Evolutionary conservation across 1,140 invertebrate genomes (phyloP).

Genomic region (Drosophila sturtevanti): DNA sequence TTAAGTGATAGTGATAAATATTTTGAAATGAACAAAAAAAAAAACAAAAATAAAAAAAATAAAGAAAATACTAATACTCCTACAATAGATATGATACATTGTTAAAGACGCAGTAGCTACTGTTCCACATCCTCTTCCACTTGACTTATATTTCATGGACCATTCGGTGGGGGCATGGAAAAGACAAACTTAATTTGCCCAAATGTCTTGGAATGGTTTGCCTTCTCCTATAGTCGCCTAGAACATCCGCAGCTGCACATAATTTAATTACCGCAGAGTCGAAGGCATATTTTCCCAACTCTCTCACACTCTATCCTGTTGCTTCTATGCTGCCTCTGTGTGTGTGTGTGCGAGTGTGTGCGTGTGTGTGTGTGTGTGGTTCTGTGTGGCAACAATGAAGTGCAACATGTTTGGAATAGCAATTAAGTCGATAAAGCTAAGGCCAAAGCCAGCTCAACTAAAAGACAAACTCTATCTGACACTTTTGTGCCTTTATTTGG

Average conservation of each 20-base stretch:
- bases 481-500: neutral
- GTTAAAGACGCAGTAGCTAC: neutral
- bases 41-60: neutral
- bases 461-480: constrained; percentile 7
- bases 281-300: constrained; percentile 15
- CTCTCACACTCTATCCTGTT: neutral
- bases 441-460: constrained; percentile 28
- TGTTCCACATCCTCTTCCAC: neutral
- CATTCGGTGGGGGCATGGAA: neutral
- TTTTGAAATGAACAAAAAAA: no score
- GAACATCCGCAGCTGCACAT: constrained; percentile 50
- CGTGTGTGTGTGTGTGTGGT: constrained; percentile 11
- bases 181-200: constrained; percentile 49
- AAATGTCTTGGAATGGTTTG: constrained; percentile 23
- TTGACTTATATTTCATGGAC: neutral
- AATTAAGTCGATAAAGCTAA: constrained; percentile 56
- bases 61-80: neutral
- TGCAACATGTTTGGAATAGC: constrained; percentile 76
- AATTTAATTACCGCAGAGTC: constrained; percentile 74
- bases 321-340: neutral
- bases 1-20: no score
- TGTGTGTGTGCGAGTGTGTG: neutral
- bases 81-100: neutral
- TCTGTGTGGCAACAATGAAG: constrained; percentile 57
- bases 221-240: neutral